Percentiles rank a stretch among this genome's conserved stretches.
Evolutionary conservation across 2,113 vertebrate genomes (phyloP).

Genomic region (Dolichallabes microphthalmus): DNA sequence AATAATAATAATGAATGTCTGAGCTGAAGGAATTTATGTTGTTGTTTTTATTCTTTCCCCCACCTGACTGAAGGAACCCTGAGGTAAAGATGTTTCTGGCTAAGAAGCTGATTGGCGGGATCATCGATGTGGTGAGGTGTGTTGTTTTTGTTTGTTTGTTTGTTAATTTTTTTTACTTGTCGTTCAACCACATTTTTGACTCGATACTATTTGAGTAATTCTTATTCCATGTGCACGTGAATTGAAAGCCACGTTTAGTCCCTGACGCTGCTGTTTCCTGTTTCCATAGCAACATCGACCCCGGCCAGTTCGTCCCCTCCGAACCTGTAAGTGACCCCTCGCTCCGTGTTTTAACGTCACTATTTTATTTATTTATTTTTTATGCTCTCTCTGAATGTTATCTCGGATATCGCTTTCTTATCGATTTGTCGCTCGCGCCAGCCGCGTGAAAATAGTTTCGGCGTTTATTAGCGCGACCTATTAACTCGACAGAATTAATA

Average conservation of each 20-base stretch:
- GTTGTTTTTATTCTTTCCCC: neutral
- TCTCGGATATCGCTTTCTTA: too few species aligned
- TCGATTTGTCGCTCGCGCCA: too few species aligned
- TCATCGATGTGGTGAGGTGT: slow-evolving; percentile 71
- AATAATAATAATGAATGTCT: neutral
- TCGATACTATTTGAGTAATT: too few species aligned
- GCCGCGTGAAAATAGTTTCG: too few species aligned
- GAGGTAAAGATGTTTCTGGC: slow-evolving; percentile 65
- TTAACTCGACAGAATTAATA: too few species aligned
- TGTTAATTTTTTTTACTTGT: neutral
- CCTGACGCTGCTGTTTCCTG: slow-evolving; percentile 2
- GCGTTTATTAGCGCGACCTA: too few species aligned
- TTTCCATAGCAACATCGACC: slow-evolving; percentile 69
- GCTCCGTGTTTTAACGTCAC: neutral
- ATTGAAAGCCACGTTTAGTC: neutral
- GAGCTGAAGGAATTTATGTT: neutral
- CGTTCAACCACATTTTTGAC: neutral
- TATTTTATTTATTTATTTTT: too few species aligned
- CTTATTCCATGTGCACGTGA: neutral
- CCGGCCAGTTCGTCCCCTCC: slow-evolving; percentile 61
- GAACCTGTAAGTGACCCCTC: slow-evolving; percentile 65
- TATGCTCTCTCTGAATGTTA: too few species aligned
- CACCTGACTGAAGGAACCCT: slow-evolving; percentile 23
- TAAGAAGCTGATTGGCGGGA: slow-evolving; percentile 58
- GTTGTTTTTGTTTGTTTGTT: slow-evolving; percentile 8